phyloP scores from a whole-genome alignment of 1,140 invertebrate genomes.

The Tetragonula clypearis region DNA sequence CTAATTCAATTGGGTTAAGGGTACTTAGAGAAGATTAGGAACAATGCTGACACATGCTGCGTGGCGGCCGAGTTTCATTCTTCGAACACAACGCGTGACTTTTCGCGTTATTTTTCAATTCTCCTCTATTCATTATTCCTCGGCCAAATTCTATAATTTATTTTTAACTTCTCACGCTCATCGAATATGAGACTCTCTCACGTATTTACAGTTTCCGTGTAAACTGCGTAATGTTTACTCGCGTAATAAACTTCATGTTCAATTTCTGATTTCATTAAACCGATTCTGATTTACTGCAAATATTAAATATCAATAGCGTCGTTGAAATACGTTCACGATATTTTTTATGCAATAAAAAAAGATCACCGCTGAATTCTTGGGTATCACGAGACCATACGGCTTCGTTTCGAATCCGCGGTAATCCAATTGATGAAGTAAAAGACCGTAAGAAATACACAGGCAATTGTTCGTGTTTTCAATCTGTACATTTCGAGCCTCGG shows the following conservation, averaged over 20 bases:
- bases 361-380: conserved; percentile 1
- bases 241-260: no score
- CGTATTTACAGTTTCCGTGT: not conserved
- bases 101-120: not conserved
- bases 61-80: conserved; percentile 41
- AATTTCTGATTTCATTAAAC: not conserved
- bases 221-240: not conserved
- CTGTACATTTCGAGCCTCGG: not conserved
- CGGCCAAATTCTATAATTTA: not conserved
- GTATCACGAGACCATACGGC: conserved; percentile 23
- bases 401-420: conserved; percentile 33
- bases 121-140: not conserved
- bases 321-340: no score
- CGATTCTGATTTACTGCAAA: not conserved
- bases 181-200: not conserved
- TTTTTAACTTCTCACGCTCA: not conserved
- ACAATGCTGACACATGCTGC: conserved; percentile 76
- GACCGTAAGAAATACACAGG: not conserved
- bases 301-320: not conserved
- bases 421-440: conserved; percentile 33
- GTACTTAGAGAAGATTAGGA: conserved; percentile 79
- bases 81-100: conserved; percentile 1
- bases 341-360: not conserved
- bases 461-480: conserved; percentile 1
- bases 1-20: conserved; percentile 81